These are phyloP conservation scores for Pseudomyrmex concolor DNA, from an alignment of 1,140 invertebrate genomes.

Conservation along the genomic window DNA sequence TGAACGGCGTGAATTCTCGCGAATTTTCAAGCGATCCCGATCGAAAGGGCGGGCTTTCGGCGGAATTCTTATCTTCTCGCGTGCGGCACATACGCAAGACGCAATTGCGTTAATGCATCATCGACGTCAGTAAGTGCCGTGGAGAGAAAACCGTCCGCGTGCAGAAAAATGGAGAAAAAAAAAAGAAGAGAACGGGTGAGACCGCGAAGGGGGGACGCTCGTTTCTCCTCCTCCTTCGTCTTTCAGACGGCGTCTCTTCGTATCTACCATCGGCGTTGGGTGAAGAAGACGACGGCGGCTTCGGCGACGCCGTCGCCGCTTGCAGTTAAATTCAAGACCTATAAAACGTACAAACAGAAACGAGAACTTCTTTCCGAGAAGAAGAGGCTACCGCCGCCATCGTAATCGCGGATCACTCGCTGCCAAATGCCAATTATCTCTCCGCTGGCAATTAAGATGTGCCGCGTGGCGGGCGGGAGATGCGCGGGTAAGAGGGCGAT, in stretches of 20 bases:
- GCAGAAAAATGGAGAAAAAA: slow-evolving; percentile 25
- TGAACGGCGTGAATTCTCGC: not conserved
- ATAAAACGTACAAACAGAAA: slow-evolving; percentile 74
- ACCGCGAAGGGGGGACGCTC: not conserved
- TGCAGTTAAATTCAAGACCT: slow-evolving; percentile 63
- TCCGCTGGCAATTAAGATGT: slow-evolving; percentile 72
- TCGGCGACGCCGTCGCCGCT: slow-evolving; percentile 48
- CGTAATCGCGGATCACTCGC: slow-evolving; percentile 74
- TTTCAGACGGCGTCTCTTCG: slow-evolving; percentile 67
- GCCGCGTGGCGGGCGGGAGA: slow-evolving; percentile 35
- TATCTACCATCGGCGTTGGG: slow-evolving; percentile 76
- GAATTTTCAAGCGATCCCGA: slow-evolving; percentile 8
- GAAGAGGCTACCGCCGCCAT: slow-evolving; percentile 64
- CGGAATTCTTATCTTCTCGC: slow-evolving; percentile 42
- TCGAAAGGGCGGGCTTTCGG: not conserved
- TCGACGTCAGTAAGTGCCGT: slow-evolving; percentile 39
- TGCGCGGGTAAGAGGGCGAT: slow-evolving; percentile 19
- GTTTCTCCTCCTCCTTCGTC: slow-evolving; percentile 17
- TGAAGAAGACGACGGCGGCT: slow-evolving; percentile 44
- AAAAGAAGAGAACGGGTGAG: not conserved
- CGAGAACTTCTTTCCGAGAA: slow-evolving; percentile 76
- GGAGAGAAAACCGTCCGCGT: slow-evolving; percentile 48
- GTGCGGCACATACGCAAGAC: slow-evolving; percentile 24
- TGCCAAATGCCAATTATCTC: slow-evolving; percentile 79
- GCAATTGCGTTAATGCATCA: slow-evolving; percentile 48